Conservation (phyloP, 2,113 vertebrate species). For the Coptodon rendalli region DNA sequence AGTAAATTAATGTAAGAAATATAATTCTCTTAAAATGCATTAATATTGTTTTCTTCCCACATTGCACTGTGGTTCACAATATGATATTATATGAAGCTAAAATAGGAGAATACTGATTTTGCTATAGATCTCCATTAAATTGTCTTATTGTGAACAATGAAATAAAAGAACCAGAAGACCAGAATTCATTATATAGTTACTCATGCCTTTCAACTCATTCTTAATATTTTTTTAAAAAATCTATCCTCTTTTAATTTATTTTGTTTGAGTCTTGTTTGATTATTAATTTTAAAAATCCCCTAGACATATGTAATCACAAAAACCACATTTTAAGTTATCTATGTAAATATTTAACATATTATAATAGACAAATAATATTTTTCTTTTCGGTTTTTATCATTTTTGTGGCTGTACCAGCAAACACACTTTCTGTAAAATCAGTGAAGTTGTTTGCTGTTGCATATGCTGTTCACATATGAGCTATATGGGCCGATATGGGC, state of each 20-base stretch:
- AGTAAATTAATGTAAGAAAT: background rate
- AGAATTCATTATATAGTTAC: background rate
- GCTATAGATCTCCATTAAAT: background rate
- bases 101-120: background rate
- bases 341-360: background rate
- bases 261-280: background rate
- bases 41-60: background rate
- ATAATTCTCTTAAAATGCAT: background rate
- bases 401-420: background rate
- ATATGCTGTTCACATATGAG: background rate
- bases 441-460: accelerated
- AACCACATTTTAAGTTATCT: background rate
- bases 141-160: background rate
- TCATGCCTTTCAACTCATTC: background rate
- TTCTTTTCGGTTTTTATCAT: background rate
- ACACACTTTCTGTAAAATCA: background rate
- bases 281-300: background rate
- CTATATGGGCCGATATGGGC: background rate
- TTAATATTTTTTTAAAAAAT: background rate
- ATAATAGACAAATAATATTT: background rate
- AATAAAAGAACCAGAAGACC: background rate
- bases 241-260: background rate
- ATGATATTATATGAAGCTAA: background rate
- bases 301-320: background rate
- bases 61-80: background rate